phyloP scores from a whole-genome alignment of 2,113 vertebrate species.

The Heptranchias perlo region DNA sequence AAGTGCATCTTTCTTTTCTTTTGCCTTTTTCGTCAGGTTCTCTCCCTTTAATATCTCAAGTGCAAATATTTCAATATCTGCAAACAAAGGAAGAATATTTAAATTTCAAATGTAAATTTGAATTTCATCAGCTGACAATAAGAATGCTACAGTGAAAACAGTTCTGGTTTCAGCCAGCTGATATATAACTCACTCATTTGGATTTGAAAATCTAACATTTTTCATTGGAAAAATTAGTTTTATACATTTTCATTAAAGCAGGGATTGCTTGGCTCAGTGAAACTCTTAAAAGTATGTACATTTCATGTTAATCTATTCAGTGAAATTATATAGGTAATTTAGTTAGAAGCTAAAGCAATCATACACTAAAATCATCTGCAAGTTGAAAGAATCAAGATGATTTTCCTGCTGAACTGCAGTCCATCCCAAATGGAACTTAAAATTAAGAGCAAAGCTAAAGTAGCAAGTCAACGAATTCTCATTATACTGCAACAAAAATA shows the following conservation, averaged over 20 bases:
- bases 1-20: conserved; percentile 77
- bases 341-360: background rate
- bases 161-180: background rate
- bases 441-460: background rate
- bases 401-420: background rate
- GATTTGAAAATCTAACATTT: conserved; percentile 3
- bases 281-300: background rate
- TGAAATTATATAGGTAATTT: background rate
- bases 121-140: background rate
- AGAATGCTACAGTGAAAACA: background rate
- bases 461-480: background rate
- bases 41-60: conserved; percentile 76
- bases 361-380: background rate
- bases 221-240: background rate
- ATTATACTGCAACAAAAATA: background rate
- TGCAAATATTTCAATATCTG: conserved; percentile 81
- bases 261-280: background rate
- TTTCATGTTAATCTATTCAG: background rate
- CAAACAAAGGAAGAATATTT: background rate
- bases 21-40: conserved; percentile 83
- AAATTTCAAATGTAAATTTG: background rate
- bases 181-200: background rate
- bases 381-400: background rate
- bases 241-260: background rate
- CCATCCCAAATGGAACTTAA: background rate